These are phyloP conservation scores for Allolobophora icterica DNA, from an alignment of 2,888 invertebrate species.

Conservation along the genomic window DNA sequence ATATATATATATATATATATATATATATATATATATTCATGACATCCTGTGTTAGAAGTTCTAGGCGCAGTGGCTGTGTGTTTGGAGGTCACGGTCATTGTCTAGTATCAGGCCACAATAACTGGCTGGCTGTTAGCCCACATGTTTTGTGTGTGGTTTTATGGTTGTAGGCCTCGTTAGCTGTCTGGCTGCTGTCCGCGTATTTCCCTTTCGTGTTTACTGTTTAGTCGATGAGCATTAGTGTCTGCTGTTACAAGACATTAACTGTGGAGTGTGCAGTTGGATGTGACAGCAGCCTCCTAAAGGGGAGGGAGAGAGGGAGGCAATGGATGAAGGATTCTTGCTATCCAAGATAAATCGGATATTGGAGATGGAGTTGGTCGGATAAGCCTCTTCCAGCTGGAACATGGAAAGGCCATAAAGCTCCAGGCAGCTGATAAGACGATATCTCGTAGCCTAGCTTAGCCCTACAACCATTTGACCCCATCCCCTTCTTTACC, in stretches of 20 bases:
- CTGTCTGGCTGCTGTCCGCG: background rate
- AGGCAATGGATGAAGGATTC: background rate
- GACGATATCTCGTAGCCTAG: too few relatives aligned
- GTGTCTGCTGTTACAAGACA: background rate
- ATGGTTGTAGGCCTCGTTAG: background rate
- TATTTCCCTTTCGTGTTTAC: background rate
- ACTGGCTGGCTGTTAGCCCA: too few relatives aligned
- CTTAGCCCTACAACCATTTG: background rate
- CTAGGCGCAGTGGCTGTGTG: too few relatives aligned
- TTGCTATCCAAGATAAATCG: background rate
- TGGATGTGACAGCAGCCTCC: background rate
- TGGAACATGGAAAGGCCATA: conserved; percentile 11
- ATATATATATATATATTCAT: too few relatives aligned
- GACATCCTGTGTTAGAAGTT: too few relatives aligned
- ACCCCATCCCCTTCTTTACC: background rate
- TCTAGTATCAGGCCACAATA: too few relatives aligned
- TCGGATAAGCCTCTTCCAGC: background rate
- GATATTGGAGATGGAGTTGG: background rate
- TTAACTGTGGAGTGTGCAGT: background rate
- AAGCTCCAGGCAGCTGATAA: background rate
- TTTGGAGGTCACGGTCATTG: too few relatives aligned
- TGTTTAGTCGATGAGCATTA: background rate
- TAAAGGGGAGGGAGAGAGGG: background rate
- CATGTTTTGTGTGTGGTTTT: background rate
- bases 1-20: background rate